Base-by-base conservation (phyloP, 2,797 vertebrate species). In the Acestrorhynchus altus region DNA sequence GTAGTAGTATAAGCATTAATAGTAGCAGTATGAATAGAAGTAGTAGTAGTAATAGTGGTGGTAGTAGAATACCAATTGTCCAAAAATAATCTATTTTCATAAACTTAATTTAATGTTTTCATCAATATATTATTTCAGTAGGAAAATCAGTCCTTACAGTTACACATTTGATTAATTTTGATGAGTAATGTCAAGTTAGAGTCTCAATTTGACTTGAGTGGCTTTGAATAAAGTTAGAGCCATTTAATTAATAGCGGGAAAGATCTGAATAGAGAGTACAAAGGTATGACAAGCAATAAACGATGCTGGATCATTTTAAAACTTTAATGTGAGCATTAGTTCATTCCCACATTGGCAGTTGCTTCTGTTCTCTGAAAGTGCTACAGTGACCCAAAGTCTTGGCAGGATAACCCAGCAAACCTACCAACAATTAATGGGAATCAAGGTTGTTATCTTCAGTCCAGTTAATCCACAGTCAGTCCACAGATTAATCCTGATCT, bases 361-460 rank as follows among this genome's bases (percentile, higher is more conserved):
- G 16, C 18, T 47, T 47, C 46, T 0, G 1, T 47, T 26, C 49
- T 13, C 65, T 26, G 12, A 15, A 42, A n/a, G 46, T 31, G 64
- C 42, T 66, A 10, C 8, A 66, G 4, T 46, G 20, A 24, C 64
- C 64, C 16, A 12, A 31, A 60, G 20, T 69, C 44, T 16, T 70
- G 67, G 8, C 47, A 10, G 47, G 22, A 11, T 4, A 26, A 8
- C 39, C 22, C 15, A 18, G 54, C 24, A 13, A 46, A 72, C 39
- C 22, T 64, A 31, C 22, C 20, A 22, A 39, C 46, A 54, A 70
- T 47, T 49, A 31, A 56, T 54, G 31, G n/a, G 49, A 56, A 54
- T 56, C 10, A 18, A 51, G n/a, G 66, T 26, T 68, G 66, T 49
- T 51, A 68, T 52, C 22, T 63, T 51, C 59, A 65, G 54, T 68